These are phyloP conservation scores for Eledona agricola DNA, from an alignment of 2,888 invertebrate species.

Conservation along the genomic window DNA sequence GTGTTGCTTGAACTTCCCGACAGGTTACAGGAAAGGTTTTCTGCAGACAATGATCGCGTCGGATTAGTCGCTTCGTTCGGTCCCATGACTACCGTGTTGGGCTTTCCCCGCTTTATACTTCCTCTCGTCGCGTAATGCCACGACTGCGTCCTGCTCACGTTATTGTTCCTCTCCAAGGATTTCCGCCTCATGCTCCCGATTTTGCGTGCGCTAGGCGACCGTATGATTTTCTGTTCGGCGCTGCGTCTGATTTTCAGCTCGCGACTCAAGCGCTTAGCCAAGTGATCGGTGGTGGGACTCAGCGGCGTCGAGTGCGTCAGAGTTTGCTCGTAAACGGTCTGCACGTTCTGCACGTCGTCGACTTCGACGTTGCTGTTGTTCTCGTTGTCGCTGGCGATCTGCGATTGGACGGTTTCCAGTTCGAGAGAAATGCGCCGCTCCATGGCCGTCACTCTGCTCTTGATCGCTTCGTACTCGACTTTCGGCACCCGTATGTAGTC, in stretches of 20 bases:
- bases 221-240: conserved; percentile 73
- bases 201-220: conserved; percentile 82
- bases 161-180: conserved; percentile 68
- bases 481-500: conserved; percentile 78
- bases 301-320: conserved; percentile 74
- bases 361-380: conserved; percentile 32
- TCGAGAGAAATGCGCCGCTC: conserved; percentile 71
- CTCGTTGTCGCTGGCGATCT: conserved; percentile 42
- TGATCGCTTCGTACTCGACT: conserved; percentile 80
- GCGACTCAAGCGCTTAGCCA: conserved; percentile 75
- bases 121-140: conserved; percentile 68
- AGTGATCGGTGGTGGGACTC: conserved; percentile 72
- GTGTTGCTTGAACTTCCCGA: conserved; percentile 50
- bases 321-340: conserved; percentile 78
- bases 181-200: conserved; percentile 78
- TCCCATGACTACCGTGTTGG: conserved; percentile 63
- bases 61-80: conserved; percentile 13
- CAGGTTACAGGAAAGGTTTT: conserved; percentile 31
- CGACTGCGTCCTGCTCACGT: conserved; percentile 67
- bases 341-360: conserved; percentile 69
- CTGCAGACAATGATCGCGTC: conserved; percentile 32
- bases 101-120: conserved; percentile 65
- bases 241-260: conserved; percentile 79
- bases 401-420: conserved; percentile 46
- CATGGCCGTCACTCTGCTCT: conserved; percentile 77